Percentiles rank a stretch among this genome's conserved stretches.
phyloP scores from a whole-genome alignment of 2,797 vertebrate species.

The Malurus leucopterus region DNA sequence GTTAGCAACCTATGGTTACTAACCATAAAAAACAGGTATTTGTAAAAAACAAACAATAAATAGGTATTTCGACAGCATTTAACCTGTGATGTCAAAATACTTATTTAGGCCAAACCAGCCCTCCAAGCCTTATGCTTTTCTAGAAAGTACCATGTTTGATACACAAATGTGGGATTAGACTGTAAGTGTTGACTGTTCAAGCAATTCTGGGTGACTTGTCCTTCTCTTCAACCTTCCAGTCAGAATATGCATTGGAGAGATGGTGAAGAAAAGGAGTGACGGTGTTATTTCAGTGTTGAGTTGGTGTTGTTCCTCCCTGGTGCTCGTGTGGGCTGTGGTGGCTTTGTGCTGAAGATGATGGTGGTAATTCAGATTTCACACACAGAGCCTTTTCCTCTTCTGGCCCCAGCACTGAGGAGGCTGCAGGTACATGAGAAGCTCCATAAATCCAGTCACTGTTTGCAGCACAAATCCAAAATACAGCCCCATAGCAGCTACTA shows the following conservation, averaged over 20 bases:
- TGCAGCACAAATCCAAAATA: neutral
- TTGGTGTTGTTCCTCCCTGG: neutral
- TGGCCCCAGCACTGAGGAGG: neutral
- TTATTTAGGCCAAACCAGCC: neutral
- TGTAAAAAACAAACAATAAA: too few species aligned
- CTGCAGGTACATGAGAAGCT: neutral
- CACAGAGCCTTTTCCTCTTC: neutral
- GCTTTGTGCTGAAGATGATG: neutral
- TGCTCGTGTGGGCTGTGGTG: neutral
- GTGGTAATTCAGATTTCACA: neutral
- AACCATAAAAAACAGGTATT: too few species aligned
- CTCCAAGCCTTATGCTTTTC: neutral
- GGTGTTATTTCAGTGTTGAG: neutral
- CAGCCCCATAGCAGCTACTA: neutral
- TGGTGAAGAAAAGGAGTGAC: neutral
- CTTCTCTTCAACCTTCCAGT: neutral
- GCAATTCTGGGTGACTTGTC: neutral
- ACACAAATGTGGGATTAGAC: neutral
- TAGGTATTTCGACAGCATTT: neutral
- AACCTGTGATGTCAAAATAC: neutral
- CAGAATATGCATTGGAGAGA: neutral
- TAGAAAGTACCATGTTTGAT: neutral
- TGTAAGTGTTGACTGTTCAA: rapidly evolving
- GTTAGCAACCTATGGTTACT: neutral
- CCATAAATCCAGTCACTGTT: neutral